These are phyloP conservation scores for Phrynocephalus vlangalii DNA, from an alignment of 2,797 vertebrate species.

Conservation along the genomic window DNA sequence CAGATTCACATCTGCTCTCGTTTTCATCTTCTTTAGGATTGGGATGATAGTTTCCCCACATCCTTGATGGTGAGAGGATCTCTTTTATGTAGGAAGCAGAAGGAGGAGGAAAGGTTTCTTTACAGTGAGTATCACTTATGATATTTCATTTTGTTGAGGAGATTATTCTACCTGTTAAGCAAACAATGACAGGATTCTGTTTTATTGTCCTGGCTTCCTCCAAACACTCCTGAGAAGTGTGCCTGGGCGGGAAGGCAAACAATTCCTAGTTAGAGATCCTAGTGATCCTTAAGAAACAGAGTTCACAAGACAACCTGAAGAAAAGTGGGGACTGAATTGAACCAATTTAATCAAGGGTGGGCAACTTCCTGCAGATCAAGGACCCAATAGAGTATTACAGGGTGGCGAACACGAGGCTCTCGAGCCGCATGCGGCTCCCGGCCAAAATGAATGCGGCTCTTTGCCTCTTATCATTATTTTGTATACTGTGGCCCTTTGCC, in stretches of 20 bases:
- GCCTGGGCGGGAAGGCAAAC: not conserved
- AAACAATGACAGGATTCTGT: not conserved
- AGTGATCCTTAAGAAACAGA: not conserved
- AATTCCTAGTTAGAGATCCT: not conserved
- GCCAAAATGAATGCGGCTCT: no score
- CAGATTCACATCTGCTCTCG: not conserved
- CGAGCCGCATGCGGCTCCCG: no score
- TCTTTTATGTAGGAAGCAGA: conserved; percentile 89
- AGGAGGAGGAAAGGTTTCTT: conserved; percentile 85
- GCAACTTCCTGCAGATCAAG: no score
- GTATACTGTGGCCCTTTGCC: no score
- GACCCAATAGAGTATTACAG: no score
- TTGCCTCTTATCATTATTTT: no score
- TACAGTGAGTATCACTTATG: conserved; percentile 73
- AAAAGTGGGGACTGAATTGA: not conserved
- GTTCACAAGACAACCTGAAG: not conserved
- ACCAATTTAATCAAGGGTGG: no score
- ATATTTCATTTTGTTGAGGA: not conserved
- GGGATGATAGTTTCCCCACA: conserved; percentile 82
- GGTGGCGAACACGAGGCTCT: no score
- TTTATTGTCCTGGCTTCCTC: not conserved
- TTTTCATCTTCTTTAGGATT: conserved; percentile 72
- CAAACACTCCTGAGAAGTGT: not conserved
- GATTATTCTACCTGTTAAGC: not conserved
- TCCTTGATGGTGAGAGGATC: conserved; percentile 82